Evolutionary conservation across 2,888 invertebrate species (phyloP).

Genomic region (Noctuana brunneofusca): DNA sequence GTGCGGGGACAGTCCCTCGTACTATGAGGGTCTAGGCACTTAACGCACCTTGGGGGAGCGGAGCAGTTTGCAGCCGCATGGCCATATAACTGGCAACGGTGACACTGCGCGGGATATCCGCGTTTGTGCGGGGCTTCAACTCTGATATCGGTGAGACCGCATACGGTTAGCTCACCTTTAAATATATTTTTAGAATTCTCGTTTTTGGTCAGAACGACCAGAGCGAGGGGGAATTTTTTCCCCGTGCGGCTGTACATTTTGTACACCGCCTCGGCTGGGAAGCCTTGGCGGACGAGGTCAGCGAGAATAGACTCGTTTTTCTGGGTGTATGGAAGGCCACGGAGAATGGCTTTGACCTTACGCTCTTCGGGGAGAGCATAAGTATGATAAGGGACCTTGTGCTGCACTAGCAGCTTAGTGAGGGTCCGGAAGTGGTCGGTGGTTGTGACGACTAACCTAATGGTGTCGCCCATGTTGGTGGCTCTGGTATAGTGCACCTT

Average conservation of each 20-base stretch:
- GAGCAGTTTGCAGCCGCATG: conserved; percentile 11
- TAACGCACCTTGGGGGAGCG: conserved; percentile 33
- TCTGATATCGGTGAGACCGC: background rate
- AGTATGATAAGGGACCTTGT: background rate
- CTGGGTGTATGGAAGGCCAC: background rate
- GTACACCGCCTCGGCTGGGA: background rate
- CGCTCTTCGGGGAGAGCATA: conserved; percentile 11
- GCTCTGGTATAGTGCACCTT: background rate
- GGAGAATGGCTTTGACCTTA: background rate
- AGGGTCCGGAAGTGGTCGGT: conserved; percentile 5
- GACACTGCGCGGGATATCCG: conserved; percentile 12
- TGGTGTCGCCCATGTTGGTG: background rate
- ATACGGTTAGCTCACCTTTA: background rate
- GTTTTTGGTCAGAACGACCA: background rate
- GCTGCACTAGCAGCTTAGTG: background rate
- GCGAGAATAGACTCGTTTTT: background rate
- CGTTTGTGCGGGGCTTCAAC: background rate
- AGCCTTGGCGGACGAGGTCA: background rate
- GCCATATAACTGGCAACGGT: conserved; percentile 23
- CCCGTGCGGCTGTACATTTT: conserved; percentile 6
- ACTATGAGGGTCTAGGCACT: conserved; percentile 32
- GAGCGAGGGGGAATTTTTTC: background rate
- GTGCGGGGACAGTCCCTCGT: conserved; percentile 16
- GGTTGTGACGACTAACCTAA: background rate
- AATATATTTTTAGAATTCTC: background rate